A percentile compares a stretch with the other conserved stretches of the same genome.
phyloP scores from a whole-genome alignment of 2,113 vertebrate genomes.

The Dipodomys merriami region DNA sequence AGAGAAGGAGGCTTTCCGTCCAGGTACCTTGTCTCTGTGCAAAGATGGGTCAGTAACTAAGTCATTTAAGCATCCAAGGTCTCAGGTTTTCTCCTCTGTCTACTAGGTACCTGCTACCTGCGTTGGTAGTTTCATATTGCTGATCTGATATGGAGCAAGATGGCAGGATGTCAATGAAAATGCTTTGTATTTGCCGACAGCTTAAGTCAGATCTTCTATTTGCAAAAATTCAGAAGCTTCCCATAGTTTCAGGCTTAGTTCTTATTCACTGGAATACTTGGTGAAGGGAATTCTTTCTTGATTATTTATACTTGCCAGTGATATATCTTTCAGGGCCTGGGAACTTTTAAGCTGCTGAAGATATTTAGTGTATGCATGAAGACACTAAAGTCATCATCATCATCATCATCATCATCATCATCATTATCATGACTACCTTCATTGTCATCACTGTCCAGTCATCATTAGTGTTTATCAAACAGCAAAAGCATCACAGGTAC shows the following conservation, averaged over 20 bases:
- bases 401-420: not conserved
- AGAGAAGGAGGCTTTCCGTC: not conserved
- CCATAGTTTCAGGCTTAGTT: conserved; percentile 41
- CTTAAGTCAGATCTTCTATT: not conserved
- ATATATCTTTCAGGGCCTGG: not conserved
- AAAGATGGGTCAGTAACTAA: not conserved
- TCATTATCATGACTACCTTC: not conserved
- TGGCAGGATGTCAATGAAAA: conserved; percentile 7
- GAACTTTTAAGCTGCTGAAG: not conserved
- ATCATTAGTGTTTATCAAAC: not conserved
- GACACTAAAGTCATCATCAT: not conserved
- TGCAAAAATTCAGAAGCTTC: conserved; percentile 45
- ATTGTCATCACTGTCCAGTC: not conserved
- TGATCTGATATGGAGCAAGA: not conserved
- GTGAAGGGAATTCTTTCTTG: conserved; percentile 15
- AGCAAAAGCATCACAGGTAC: not conserved
- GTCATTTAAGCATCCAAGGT: not conserved
- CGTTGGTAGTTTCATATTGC: not conserved
- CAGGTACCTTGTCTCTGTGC: not conserved
- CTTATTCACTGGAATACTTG: conserved; percentile 33
- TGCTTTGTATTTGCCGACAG: conserved; percentile 51
- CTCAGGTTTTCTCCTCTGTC: conserved; percentile 44
- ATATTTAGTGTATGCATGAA: not conserved
- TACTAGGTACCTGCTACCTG: not conserved
- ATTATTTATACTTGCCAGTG: conserved; percentile 1